Evolutionary conservation across 1,140 invertebrate genomes (phyloP).

Genomic region (Plutomurus gul): DNA sequence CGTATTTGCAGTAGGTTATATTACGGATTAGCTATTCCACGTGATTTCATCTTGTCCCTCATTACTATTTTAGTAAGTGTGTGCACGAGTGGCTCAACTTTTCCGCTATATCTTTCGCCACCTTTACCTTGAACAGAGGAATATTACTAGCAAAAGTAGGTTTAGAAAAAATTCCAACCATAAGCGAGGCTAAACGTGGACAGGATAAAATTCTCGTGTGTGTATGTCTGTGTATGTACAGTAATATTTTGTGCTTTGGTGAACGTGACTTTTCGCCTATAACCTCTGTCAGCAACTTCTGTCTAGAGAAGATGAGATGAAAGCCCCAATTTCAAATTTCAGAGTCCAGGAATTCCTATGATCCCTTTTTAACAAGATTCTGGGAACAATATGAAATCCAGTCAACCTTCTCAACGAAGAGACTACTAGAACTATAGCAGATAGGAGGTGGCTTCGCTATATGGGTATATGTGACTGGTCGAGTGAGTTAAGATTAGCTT

Average conservation of each 20-base stretch:
- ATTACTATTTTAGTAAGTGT: too few relatives aligned
- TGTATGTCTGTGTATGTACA: background rate
- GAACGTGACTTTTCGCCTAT: slow-evolving; percentile 8
- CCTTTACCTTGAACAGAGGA: too few relatives aligned
- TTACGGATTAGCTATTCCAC: too few relatives aligned
- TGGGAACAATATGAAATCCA: slow-evolving; percentile 15
- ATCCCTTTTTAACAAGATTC: slow-evolving; percentile 28
- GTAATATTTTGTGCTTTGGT: background rate
- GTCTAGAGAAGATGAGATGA: background rate
- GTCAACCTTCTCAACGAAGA: background rate
- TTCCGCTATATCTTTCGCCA: too few relatives aligned
- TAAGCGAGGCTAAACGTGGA: too few relatives aligned
- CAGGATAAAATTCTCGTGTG: background rate
- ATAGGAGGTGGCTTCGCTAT: background rate
- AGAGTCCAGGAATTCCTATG: slow-evolving; percentile 27
- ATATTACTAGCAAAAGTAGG: too few relatives aligned
- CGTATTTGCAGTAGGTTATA: too few relatives aligned
- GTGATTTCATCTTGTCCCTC: too few relatives aligned
- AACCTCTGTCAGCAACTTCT: slow-evolving; percentile 2
- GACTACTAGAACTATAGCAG: background rate
- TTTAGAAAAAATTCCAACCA: too few relatives aligned
- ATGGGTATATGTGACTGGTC: too few relatives aligned
- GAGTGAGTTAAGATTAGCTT: slow-evolving; percentile 22
- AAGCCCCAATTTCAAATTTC: slow-evolving; percentile 13
- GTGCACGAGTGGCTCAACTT: too few relatives aligned